Percentiles rank a stretch among this genome's conserved stretches.
phyloP scores from a whole-genome alignment of 64 coral and sea anemone genomes.

The Stichodactyla mertensii region DNA sequence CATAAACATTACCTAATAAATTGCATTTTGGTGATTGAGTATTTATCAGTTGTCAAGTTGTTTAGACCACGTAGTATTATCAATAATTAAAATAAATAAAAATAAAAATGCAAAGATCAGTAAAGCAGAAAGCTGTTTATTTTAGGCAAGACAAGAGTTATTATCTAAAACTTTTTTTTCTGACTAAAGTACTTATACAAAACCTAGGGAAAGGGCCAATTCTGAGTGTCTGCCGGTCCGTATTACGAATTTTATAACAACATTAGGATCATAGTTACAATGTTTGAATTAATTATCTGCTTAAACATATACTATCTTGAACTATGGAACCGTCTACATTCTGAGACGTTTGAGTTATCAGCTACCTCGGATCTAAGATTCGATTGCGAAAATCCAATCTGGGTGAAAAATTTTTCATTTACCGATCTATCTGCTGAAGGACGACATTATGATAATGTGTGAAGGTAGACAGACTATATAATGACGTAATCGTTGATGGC shows the following conservation, averaged over 20 bases:
- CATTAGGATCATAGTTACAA: background rate
- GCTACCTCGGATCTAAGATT: background rate
- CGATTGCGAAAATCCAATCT: background rate
- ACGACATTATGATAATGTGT: too few relatives aligned
- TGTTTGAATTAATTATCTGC: background rate
- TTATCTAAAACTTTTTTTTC: background rate
- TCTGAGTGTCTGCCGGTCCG: too few relatives aligned
- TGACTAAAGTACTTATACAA: too few relatives aligned
- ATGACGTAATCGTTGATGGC: background rate
- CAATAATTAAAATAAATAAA: conserved; percentile 4
- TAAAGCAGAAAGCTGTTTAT: background rate
- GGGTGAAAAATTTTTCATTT: background rate
- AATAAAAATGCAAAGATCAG: background rate
- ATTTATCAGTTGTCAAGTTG: background rate
- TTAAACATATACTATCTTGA: background rate
- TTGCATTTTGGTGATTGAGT: background rate
- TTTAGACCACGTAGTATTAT: background rate
- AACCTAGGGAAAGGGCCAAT: too few relatives aligned
- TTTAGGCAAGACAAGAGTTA: background rate
- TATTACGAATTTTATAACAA: too few relatives aligned
- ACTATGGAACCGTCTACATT: background rate
- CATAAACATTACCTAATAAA: background rate
- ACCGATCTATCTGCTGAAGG: background rate
- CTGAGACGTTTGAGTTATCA: background rate
- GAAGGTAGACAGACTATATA: too few relatives aligned